Evolutionary conservation across 2,888 invertebrate genomes (phyloP).

Genomic region (Hyalella azteca): DNA sequence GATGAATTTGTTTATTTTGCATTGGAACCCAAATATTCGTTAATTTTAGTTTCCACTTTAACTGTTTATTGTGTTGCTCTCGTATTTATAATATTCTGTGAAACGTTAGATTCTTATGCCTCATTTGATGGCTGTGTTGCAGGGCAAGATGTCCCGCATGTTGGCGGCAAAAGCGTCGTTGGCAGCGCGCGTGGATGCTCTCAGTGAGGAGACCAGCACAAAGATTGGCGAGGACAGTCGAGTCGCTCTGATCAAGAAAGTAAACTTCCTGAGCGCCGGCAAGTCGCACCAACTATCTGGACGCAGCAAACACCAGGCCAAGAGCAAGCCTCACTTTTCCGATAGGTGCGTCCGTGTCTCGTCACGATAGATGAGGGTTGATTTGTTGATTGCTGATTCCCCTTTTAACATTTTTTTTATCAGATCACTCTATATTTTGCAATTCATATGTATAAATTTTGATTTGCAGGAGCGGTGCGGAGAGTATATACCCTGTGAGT

Average conservation of each 20-base stretch:
- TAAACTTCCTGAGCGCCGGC: constrained; percentile 81
- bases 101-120: neutral
- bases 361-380: neutral
- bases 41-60: no score
- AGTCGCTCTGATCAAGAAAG: constrained; percentile 81
- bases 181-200: constrained; percentile 91
- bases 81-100: neutral
- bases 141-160: constrained; percentile 77
- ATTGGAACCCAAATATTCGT: no score
- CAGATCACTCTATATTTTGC: no score
- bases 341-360: neutral
- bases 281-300: constrained; percentile 83
- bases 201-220: constrained; percentile 82
- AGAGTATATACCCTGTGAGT: constrained; percentile 75
- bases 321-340: neutral
- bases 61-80: no score
- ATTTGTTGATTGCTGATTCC: no score
- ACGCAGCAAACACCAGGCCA: constrained; percentile 71
- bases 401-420: no score
- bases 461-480: constrained; percentile 78
- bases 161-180: constrained; percentile 94
- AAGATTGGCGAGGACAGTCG: constrained; percentile 89
- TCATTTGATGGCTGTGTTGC: neutral
- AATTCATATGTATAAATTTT: no score
- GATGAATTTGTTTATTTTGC: no score